Conservation (phyloP, 2,797 vertebrate species). For the Heterohyrax brucei region DNA sequence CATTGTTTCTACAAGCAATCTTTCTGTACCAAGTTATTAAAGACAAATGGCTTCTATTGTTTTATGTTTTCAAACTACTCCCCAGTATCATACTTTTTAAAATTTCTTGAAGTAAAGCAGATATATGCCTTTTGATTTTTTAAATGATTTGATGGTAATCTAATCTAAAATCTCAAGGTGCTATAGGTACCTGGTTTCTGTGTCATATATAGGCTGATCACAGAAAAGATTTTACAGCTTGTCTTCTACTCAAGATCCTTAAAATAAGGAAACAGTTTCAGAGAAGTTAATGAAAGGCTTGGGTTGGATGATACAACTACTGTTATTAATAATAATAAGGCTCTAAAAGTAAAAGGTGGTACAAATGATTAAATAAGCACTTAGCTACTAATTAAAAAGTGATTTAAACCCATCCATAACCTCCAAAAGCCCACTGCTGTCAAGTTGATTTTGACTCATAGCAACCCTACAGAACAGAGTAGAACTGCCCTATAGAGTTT, state of each 20-base stretch:
- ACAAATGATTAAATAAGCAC: too few relatives aligned
- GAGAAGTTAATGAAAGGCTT: neutral
- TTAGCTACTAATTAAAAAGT: too few relatives aligned
- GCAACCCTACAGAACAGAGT: too few relatives aligned
- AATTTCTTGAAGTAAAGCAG: slow-evolving; percentile 35
- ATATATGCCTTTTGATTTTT: neutral
- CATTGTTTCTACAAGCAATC: slow-evolving; percentile 67
- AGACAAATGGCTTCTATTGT: slow-evolving; percentile 73
- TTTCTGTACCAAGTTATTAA: slow-evolving; percentile 73
- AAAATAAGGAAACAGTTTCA: neutral
- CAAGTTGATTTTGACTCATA: too few relatives aligned
- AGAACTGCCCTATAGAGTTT: too few relatives aligned
- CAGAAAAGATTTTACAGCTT: neutral
- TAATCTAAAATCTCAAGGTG: slow-evolving; percentile 46
- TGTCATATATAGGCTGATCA: neutral
- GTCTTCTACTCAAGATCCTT: neutral
- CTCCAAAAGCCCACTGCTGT: too few relatives aligned
- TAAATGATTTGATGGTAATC: neutral
- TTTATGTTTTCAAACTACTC: slow-evolving; percentile 34
- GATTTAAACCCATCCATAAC: too few relatives aligned
- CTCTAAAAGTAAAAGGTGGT: too few relatives aligned
- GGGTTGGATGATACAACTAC: neutral
- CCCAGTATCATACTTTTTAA: slow-evolving; percentile 37
- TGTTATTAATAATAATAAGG: too few relatives aligned
- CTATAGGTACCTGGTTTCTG: neutral